Conservation (phyloP, 1,140 invertebrate genomes). For the Homarus americanus region DNA sequence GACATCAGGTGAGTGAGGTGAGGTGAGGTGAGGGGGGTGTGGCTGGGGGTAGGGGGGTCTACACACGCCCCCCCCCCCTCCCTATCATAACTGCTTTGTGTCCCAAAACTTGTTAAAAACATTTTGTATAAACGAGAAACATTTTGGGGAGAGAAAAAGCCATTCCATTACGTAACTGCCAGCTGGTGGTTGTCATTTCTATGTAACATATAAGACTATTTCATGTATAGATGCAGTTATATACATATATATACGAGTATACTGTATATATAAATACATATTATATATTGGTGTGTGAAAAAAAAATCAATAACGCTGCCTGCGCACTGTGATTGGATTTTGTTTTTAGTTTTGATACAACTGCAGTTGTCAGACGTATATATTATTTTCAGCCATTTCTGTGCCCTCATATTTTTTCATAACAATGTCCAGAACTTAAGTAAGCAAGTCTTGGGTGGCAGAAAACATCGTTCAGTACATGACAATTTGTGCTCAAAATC, state of each 20-base stretch:
- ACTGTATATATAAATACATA: not conserved
- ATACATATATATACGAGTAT: not conserved
- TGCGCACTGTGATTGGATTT: not conserved
- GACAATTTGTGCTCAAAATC: too few species aligned
- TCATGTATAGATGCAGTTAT: constrained; percentile 1
- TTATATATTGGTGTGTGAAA: not conserved
- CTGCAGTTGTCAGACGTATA: not conserved
- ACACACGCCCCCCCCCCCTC: too few species aligned
- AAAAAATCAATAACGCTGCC: not conserved
- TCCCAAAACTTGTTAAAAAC: not conserved
- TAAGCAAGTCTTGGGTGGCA: too few species aligned
- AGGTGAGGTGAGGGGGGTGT: too few species aligned
- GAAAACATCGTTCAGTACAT: too few species aligned
- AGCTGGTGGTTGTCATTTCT: not conserved
- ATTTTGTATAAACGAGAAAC: not conserved
- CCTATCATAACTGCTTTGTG: not conserved
- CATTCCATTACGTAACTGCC: not conserved
- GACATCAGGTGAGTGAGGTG: not conserved
- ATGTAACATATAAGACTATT: not conserved
- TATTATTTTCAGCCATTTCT: not conserved
- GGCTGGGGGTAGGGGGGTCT: too few species aligned
- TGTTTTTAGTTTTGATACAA: not conserved
- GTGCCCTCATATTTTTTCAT: not conserved
- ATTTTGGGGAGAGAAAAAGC: not conserved
- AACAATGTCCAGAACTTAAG: too few species aligned